These are phyloP conservation scores for Drosophila sordidula DNA, from an alignment of 2,888 invertebrate genomes.

Conservation along the genomic window DNA sequence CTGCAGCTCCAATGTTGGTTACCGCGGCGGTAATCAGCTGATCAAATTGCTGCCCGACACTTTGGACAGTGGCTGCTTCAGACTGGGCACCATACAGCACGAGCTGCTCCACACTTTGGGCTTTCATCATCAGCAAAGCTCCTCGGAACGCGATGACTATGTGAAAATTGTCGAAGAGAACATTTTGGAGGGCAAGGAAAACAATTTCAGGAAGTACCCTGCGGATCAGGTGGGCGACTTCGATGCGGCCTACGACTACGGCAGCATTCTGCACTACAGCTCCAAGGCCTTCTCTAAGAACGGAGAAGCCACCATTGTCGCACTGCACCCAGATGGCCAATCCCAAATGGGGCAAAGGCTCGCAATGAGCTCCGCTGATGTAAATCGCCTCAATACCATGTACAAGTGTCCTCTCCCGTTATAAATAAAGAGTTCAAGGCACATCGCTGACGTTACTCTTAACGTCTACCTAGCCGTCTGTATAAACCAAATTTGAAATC, in stretches of 20 bases:
- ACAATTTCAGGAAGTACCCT: slow-evolving; percentile 89
- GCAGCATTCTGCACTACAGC: slow-evolving; percentile 92
- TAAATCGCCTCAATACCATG: slow-evolving; percentile 68
- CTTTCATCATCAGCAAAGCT: slow-evolving; percentile 92
- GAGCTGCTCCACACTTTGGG: slow-evolving; percentile 91
- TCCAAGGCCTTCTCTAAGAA: slow-evolving; percentile 90
- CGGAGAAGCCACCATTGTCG: slow-evolving; percentile 89
- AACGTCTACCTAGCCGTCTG: too few species aligned
- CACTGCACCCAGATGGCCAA: slow-evolving; percentile 75
- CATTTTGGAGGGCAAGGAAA: slow-evolving; percentile 86
- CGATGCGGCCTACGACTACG: slow-evolving; percentile 90
- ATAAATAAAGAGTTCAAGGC: slow-evolving; percentile 4
- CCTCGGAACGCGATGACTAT: slow-evolving; percentile 89
- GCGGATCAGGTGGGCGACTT: slow-evolving; percentile 86
- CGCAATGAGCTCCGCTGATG: slow-evolving; percentile 50
- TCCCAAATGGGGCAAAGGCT: slow-evolving; percentile 64
- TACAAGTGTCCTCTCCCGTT: slow-evolving; percentile 56
- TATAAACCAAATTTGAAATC: too few species aligned
- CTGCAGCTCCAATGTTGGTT: slow-evolving; percentile 91
- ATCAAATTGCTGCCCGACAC: slow-evolving; percentile 64
- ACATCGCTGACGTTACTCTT: too few species aligned
- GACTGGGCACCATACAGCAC: slow-evolving; percentile 88
- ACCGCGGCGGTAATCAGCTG: slow-evolving; percentile 83
- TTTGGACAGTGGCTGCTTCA: slow-evolving; percentile 78
- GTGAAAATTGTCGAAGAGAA: slow-evolving; percentile 86